Base-by-base conservation (phyloP, 2,113 vertebrate genomes). In the Pogonocichla stellata region DNA sequence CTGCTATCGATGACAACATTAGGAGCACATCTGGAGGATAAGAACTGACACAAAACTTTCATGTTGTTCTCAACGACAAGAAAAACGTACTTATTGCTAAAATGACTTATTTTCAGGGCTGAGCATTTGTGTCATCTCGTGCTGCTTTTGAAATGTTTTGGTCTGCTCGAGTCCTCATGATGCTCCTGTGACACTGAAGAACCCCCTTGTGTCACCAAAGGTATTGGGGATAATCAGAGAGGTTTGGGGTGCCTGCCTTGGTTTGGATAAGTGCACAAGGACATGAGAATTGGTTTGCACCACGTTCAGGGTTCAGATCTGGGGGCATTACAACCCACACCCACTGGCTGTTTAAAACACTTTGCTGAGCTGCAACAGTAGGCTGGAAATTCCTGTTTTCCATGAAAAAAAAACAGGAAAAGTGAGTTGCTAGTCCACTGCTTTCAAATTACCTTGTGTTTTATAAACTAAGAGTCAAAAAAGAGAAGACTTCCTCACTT, bases 41-140 rank as follows among this genome's bases (percentile, higher is more conserved):
- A 95, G 91, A 88, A 38, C 73, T 69, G 58, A 88, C 96, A 92
- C 71, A 62, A 81, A 95, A 94, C 31, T 90, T 95, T 54, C 79
- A 69, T 31, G 42, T 94, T 85, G 19, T 47, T 36, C 72, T 50
- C 38, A 92, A 85, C 6, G 3, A 92, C 17, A 40, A 86, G 18
- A 53, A 93, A 90, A 36, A n/a, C 3, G 24, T 10, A 6, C 77
- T 95, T 70, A 18, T 5, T 86, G 79, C 54, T 88, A 16, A 77
- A 80, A 58, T 56, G 6, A 71, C 72, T 80, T 75, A 1, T 88
- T 86, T 64, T 47, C 86, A 48, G 70, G 3, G 64, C 80, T 25
- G 73, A 78, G 58, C 33, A 5, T 28, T 65, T 5, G 16, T 8
- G 61, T 33, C 15, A 19, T 17, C 48, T 53, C 28, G 11, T 26